These are phyloP conservation scores for Phymorhynchus buccinoides DNA, from an alignment of 1,140 invertebrate genomes.

Conservation along the genomic window DNA sequence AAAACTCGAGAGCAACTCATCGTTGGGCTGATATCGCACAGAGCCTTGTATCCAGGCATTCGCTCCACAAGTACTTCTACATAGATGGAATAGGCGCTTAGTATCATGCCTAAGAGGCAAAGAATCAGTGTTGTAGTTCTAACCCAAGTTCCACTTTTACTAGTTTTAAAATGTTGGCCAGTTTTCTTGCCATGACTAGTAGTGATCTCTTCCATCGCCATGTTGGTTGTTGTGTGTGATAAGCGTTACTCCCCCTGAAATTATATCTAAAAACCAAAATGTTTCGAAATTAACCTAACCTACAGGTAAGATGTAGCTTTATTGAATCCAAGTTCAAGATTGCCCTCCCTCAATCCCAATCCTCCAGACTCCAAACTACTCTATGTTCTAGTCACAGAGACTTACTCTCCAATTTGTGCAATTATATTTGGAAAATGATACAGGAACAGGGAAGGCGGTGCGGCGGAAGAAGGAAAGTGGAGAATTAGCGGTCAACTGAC, in stretches of 20 bases:
- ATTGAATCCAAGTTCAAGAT: too few relatives aligned
- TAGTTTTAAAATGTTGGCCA: too few relatives aligned
- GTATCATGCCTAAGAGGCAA: slow-evolving; percentile 79
- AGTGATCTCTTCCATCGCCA: neutral
- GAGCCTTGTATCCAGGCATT: slow-evolving; percentile 81
- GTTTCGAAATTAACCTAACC: too few relatives aligned
- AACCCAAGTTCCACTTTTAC: neutral
- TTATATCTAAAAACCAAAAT: neutral
- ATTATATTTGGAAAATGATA: too few relatives aligned
- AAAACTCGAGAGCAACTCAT: slow-evolving; percentile 88
- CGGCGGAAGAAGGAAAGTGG: too few relatives aligned
- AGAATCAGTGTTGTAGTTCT: slow-evolving; percentile 46
- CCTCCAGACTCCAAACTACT: too few relatives aligned
- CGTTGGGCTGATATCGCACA: slow-evolving; percentile 86
- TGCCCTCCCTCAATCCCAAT: too few relatives aligned
- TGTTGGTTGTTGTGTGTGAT: neutral
- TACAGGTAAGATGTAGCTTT: too few relatives aligned
- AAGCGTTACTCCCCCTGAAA: neutral
- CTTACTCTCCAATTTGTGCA: too few relatives aligned
- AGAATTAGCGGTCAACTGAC: too few relatives aligned
- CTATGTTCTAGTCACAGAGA: too few relatives aligned
- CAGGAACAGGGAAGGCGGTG: too few relatives aligned
- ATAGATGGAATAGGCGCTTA: slow-evolving; percentile 84
- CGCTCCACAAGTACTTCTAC: slow-evolving; percentile 82
- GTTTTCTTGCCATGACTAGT: neutral